Evolutionary conservation across 2,797 vertebrate genomes (phyloP), one percentile per base, ranked within the genome.

Genomic region (Periparus ater): DNA sequence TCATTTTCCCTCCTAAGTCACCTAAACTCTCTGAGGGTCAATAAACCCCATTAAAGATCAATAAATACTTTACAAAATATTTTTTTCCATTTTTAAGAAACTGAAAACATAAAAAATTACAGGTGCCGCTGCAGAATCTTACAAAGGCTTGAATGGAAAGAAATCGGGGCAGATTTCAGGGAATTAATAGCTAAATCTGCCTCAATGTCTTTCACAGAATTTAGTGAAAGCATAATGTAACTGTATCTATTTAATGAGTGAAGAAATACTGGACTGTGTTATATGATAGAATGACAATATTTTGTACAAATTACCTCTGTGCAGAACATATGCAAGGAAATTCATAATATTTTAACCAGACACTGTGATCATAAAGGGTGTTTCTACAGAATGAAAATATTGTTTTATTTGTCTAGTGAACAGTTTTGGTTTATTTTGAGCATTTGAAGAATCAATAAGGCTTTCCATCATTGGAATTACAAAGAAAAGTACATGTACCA

Each of bases 151-250:
- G 75, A 40, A 89, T 91, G 44, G 57, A 60, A 93, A 86, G 72
- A 96, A 93, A 95, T 91, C 54, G 74, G 84, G 16, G 42, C 7
- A 80, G 53, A 87, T 88, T 17, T 85, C 71, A 93, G 68, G 60
- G 78, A 92, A 62, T 61, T 54, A 94, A 89, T 80, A 92, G 63
- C 50, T 93, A 74, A 82, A 83, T 91, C 27, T 70, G 27, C 60
- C 48, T 73, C 4, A 58, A 10, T 61, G 71, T 60, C 14, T 3
- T 89, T 93, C 58, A 50, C 22, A 68, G 44, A 22, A 77, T 93
- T 91, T 87, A 55, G 36, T 29, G 40, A 79, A 93, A 88, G 9
- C 21, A 57, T 32, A 86, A 66, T 70, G 13, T 53, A 70, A 66
- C 5, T 29, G 11, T 34, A 75, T 47, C 34, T 85, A 18, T 71